These are phyloP conservation scores for Apis florea DNA, from an alignment of 1,140 invertebrate genomes.

Conservation along the genomic window DNA sequence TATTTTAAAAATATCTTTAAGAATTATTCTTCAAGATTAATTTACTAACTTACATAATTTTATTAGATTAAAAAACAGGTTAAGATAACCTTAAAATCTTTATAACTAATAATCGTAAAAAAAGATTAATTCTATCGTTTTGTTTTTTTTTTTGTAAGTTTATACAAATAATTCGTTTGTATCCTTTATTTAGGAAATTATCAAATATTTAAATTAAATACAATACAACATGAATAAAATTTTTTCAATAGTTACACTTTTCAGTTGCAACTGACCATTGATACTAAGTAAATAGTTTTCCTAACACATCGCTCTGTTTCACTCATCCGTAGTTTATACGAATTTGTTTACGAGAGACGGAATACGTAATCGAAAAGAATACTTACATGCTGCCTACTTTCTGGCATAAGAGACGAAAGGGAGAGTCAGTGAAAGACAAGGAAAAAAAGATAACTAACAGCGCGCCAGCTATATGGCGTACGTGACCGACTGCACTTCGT, in stretches of 20 bases:
- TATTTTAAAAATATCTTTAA: too few species aligned
- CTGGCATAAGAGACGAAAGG: constrained; percentile 32
- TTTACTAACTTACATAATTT: neutral
- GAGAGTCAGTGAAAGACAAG: constrained; percentile 38
- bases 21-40: neutral
- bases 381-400: neutral
- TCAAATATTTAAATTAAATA: neutral
- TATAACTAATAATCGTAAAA: neutral
- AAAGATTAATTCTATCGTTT: neutral
- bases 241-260: neutral
- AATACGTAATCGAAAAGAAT: constrained; percentile 2
- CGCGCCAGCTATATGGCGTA: constrained; percentile 60
- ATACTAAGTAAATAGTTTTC: neutral
- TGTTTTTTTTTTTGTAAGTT: neutral
- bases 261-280: neutral
- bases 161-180: neutral
- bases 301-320: neutral
- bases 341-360: constrained; percentile 10
- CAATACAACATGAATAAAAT: neutral
- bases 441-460: constrained; percentile 40
- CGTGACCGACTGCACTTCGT: constrained; percentile 72
- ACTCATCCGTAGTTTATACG: neutral
- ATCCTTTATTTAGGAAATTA: neutral
- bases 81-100: neutral
- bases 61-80: neutral